Evolutionary conservation across 2,113 vertebrate species (phyloP).

Genomic region (Hyperoodon ampullatus): DNA sequence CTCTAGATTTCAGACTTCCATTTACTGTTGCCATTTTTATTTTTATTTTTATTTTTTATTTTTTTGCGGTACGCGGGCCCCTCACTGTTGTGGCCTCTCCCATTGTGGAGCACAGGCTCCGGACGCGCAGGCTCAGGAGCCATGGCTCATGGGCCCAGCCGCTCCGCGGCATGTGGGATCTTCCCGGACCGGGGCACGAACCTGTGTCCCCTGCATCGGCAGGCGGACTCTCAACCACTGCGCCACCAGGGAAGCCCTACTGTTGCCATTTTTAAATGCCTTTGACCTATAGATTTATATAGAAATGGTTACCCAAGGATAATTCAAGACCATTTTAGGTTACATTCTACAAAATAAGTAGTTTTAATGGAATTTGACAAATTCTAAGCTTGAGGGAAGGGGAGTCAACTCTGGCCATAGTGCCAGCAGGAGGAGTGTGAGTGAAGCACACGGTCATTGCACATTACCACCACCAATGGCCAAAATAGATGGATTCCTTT

Average conservation of each 20-base stretch:
- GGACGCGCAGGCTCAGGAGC: too few relatives aligned
- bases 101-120: too few relatives aligned
- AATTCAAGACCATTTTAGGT: background rate
- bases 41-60: too few relatives aligned
- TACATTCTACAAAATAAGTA: background rate
- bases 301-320: background rate
- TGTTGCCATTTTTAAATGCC: constrained; percentile 7
- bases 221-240: too few relatives aligned
- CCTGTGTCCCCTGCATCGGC: too few relatives aligned
- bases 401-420: background rate
- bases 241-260: too few relatives aligned
- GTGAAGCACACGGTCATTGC: background rate
- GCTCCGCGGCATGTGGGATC: too few relatives aligned
- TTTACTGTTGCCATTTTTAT: background rate
- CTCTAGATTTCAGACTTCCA: background rate
- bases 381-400: background rate
- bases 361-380: constrained; percentile 11
- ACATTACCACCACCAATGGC: background rate
- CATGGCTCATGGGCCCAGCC: too few relatives aligned
- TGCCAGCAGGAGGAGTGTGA: background rate
- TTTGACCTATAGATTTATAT: background rate
- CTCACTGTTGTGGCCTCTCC: too few relatives aligned
- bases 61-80: too few relatives aligned
- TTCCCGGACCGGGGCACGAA: too few relatives aligned
- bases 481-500: background rate